Base-by-base conservation (phyloP, 2,888 invertebrate genomes). In the Schrankia costaestrigalis region DNA sequence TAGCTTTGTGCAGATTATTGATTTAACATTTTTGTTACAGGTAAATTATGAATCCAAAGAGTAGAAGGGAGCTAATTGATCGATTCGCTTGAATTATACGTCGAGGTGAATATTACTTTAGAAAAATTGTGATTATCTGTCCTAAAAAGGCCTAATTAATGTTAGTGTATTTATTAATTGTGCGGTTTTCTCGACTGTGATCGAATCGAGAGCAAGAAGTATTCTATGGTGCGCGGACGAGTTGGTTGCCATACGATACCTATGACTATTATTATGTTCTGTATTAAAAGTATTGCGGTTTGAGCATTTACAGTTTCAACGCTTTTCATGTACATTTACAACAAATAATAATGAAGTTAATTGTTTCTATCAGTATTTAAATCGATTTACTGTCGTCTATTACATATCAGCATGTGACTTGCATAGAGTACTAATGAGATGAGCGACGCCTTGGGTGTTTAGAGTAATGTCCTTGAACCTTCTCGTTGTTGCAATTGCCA, bases 81-180 rank as follows among this genome's bases (percentile, higher is more conserved):
- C 53, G 46, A 63, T 57, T 59, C 51, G 56, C 70, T 64, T 58
- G 59, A 63, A 59, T 56, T 57, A 57, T 56, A 60, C 64, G 63
- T 69, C 52, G 63, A 72, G 71, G 69, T 71, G 74, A 81, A 56
- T 44, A 57, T 55, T 78, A 74, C 79, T 70, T 79, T 78, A 76
- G 67, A 72, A 64, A 68, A 81, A 81, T 71, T 84, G 84, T 86
- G 85, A 83, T 84, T 80, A 80, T 81, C 79, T 84, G 83, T 85
- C 85, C 86, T 84, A 82, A 78, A 78, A 86, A 78, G 86, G 86
- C 86, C 86, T 87, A 87, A 87, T 83, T 86, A 85, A 81, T 79
- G 70, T 78, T 83, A 87, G 77, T 77, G 66, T 83, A 80, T 80
- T 79, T 81, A 80, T 76, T 78, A 80, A 75, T 70, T 67, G 73